Base-by-base conservation (phyloP, 2,797 vertebrate species). In the Acanthis flammea region DNA sequence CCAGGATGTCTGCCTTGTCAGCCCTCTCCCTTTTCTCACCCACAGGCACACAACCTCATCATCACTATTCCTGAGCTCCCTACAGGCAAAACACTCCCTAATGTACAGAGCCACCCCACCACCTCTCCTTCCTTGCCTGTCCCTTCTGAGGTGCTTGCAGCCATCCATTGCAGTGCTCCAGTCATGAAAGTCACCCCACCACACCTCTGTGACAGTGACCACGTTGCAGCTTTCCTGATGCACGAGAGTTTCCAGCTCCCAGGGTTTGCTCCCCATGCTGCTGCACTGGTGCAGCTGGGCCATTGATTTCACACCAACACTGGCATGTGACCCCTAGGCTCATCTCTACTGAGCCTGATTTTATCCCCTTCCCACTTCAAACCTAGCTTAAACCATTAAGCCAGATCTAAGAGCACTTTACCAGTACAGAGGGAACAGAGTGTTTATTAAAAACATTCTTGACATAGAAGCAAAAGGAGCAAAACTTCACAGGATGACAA, bases 191-290 rank as follows among this genome's bases (percentile, higher is more conserved):
- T 7, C 24, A 33, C 14, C 17, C 50, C 71, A 50, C 19, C n/a
- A 2, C 1, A 0, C 24, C 28, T 30, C 42, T 0, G 7, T 19
- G 57, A 27, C 58, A 48, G 71, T 0, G 1, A 30, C 55, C 19
- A 1, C 1, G 4, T 9, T 12, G 2, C 0, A 1, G 12, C 23
- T 44, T 30, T 33, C 63, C 78, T 33, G n/a, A 10, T 25, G 48
- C 48, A 28, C 2, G 2, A 21, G 2, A 9, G n/a, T 44, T 63
- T 45, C 65, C 87, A 22, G 25, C 31, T 62, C 70, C 70, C 47
- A 0, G 2, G 8, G 37, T 33, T 39, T 39, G 78, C 50, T 31
- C 39, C 37, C 42, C 14, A 6, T 3, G 8, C 23, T 0, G 1
- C 55, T 16, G 70, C 48, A 25, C 7, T 37, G 35, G 28, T 39